A percentile compares a stretch with the other conserved stretches of the same genome.
Evolutionary conservation across 2,888 invertebrate species (phyloP).

Genomic region (Brachynemurus nebulosus): DNA sequence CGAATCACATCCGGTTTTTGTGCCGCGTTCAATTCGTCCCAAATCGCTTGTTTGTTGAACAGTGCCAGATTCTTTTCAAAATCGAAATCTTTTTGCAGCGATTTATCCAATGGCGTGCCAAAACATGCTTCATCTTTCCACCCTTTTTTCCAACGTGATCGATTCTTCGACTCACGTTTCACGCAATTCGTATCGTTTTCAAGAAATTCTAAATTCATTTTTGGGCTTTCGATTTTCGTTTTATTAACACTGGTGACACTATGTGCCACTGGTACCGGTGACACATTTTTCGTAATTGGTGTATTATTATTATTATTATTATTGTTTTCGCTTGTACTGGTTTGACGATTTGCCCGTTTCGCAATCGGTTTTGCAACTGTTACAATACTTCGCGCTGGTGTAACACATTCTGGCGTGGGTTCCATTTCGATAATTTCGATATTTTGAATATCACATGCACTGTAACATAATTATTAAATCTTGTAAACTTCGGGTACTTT

Average conservation of each 20-base stretch:
- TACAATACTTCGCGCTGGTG: constrained; percentile 32
- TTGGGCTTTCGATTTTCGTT: constrained; percentile 24
- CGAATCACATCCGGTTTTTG: constrained; percentile 47
- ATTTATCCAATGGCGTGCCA: constrained; percentile 53
- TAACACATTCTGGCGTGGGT: constrained; percentile 13
- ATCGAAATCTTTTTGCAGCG: constrained; percentile 68
- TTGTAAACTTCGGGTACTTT: not conserved
- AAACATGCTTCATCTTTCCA: constrained; percentile 64
- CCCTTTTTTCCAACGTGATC: constrained; percentile 30
- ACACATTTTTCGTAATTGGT: constrained; percentile 26
- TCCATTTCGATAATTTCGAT: constrained; percentile 59
- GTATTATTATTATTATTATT: constrained; percentile 31
- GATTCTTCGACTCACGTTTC: constrained; percentile 36
- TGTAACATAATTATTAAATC: constrained; percentile 26
- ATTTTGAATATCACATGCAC: constrained; percentile 59
- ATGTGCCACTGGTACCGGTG: constrained; percentile 18
- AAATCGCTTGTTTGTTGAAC: constrained; percentile 74
- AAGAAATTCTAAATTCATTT: constrained; percentile 19
- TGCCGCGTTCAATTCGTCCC: constrained; percentile 53
- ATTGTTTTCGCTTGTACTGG: constrained; percentile 29
- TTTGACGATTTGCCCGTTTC: constrained; percentile 36
- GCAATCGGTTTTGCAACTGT: constrained; percentile 40
- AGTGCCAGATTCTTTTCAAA: constrained; percentile 88
- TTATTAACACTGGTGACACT: constrained; percentile 19
- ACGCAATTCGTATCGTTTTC: constrained; percentile 28